These are phyloP conservation scores for Syrmaticus mikado DNA, from an alignment of 2,113 vertebrate genomes.

Conservation along the genomic window DNA sequence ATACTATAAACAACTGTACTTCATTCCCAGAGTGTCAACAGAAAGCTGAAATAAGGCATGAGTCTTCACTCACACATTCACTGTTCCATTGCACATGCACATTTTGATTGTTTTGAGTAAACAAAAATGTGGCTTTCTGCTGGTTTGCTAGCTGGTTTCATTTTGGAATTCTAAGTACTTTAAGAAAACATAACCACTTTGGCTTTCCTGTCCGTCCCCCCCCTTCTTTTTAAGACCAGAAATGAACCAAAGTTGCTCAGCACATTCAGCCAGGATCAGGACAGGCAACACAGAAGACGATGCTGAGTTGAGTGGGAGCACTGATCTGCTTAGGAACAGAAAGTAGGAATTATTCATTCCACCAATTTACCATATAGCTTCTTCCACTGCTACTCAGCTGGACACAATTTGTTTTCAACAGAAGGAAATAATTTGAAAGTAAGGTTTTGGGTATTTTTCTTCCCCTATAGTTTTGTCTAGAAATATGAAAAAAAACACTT, in stretches of 20 bases:
- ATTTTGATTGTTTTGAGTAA: not conserved
- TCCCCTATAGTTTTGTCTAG: not conserved
- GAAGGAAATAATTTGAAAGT: not conserved
- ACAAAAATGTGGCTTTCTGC: not conserved
- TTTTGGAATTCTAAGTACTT: not conserved
- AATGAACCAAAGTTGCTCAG: not conserved
- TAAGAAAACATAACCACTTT: not conserved
- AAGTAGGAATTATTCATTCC: not conserved
- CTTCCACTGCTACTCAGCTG: not conserved
- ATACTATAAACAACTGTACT: slow-evolving; percentile 6
- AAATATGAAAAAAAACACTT: not conserved
- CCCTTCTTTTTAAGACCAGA: not conserved
- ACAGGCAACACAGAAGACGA: not conserved
- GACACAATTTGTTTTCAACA: not conserved
- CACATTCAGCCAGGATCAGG: not conserved
- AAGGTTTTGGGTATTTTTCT: not conserved
- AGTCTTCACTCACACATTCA: not conserved
- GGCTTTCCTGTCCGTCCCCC: not conserved
- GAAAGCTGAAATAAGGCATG: not conserved
- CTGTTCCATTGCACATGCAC: not conserved
- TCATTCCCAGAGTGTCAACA: not conserved
- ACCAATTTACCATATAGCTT: not conserved
- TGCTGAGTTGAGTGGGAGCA: not conserved
- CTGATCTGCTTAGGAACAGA: not conserved
- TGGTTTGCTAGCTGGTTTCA: not conserved